These are phyloP conservation scores for Syrrhaptes paradoxus DNA, from an alignment of 2,113 vertebrate genomes.

Conservation along the genomic window DNA sequence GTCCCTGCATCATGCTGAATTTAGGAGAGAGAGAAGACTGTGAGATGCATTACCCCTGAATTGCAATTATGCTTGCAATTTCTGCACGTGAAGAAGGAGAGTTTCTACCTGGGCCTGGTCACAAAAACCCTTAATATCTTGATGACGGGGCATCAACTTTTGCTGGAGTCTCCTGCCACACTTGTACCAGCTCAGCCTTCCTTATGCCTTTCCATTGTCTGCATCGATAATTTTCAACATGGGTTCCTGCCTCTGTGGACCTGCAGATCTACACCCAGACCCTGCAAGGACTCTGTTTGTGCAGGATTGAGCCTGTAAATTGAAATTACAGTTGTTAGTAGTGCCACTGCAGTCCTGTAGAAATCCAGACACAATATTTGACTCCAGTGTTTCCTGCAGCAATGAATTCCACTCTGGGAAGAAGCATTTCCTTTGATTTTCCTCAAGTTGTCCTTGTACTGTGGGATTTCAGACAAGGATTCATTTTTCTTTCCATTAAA, in stretches of 20 bases:
- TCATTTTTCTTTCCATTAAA: not conserved
- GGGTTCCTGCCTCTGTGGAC: not conserved
- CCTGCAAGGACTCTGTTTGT: not conserved
- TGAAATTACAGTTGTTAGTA: not conserved
- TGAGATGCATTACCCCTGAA: not conserved
- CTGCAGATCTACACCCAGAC: not conserved
- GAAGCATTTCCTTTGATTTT: constrained; percentile 52
- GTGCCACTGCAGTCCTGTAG: not conserved
- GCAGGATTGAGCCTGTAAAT: not conserved
- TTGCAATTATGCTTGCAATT: not conserved
- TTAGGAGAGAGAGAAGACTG: not conserved
- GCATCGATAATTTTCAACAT: not conserved
- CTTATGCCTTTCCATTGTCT: not conserved
- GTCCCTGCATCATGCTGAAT: not conserved
- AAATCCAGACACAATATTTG: constrained; percentile 20
- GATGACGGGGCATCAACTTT: not conserved
- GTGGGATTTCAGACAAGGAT: constrained; percentile 7
- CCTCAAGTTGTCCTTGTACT: constrained; percentile 4
- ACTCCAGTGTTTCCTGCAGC: constrained; percentile 15
- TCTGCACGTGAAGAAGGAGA: not conserved
- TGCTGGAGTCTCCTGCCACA: not conserved
- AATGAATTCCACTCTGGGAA: constrained; percentile 15
- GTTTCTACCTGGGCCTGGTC: not conserved
- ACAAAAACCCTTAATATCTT: not conserved
- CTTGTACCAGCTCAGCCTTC: not conserved